Percentiles rank a stretch among this genome's conserved stretches.
phyloP scores from a whole-genome alignment of 2,113 vertebrate species.

The Mugil cephalus region DNA sequence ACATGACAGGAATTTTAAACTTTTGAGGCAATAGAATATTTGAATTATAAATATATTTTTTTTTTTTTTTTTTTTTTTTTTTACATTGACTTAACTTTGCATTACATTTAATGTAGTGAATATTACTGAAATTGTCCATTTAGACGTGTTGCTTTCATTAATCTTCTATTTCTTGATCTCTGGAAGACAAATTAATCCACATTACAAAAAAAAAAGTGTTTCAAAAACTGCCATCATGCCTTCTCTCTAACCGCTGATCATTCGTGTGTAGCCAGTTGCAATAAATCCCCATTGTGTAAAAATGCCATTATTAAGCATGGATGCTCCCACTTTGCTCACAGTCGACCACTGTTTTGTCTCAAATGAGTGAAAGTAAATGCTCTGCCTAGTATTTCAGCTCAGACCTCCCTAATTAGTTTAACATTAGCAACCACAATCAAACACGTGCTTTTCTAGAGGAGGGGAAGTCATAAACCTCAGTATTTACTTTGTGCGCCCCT shows the following conservation, averaged over 20 bases:
- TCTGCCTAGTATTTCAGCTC: constrained; percentile 80
- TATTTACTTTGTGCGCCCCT: constrained; percentile 84
- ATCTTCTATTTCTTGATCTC: background rate
- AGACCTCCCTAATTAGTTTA: constrained; percentile 86
- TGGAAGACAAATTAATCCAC: constrained; percentile 9
- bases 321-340: constrained; percentile 39
- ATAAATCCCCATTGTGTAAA: constrained; percentile 59
- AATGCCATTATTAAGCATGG: constrained; percentile 71
- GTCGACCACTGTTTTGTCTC: constrained; percentile 58
- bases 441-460: constrained; percentile 82
- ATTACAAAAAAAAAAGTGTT: background rate
- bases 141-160: background rate
- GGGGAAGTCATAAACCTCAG: constrained; percentile 80
- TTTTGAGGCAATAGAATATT: too few relatives aligned
- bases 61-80: too few relatives aligned
- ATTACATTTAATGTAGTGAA: too few relatives aligned
- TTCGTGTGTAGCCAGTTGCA: constrained; percentile 75
- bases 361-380: constrained; percentile 66
- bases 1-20: too few relatives aligned
- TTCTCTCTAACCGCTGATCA: constrained; percentile 60
- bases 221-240: background rate
- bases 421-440: constrained; percentile 85
- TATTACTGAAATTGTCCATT: background rate
- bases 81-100: too few relatives aligned
- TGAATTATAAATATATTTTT: too few relatives aligned